These are phyloP conservation scores for Lasiurus borealis DNA, from an alignment of 2,113 vertebrate genomes.

Conservation along the genomic window DNA sequence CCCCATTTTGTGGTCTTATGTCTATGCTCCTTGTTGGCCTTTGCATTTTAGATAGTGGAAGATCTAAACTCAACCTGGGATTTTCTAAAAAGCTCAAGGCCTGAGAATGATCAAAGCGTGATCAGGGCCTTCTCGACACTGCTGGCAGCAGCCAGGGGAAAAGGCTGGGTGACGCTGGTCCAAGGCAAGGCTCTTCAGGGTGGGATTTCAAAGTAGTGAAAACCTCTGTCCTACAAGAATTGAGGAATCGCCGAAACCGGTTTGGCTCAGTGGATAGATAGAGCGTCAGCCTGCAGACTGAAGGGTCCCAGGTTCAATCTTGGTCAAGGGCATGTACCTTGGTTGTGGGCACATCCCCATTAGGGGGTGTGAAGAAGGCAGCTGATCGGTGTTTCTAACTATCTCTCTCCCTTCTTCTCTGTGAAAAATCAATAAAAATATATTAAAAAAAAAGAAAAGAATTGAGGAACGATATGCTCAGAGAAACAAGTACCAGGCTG, in stretches of 20 bases:
- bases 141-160: background rate
- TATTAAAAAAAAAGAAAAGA: too few relatives aligned
- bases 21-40: background rate
- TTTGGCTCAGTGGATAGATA: too few relatives aligned
- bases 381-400: too few relatives aligned
- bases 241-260: background rate
- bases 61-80: background rate
- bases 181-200: background rate
- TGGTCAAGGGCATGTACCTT: too few relatives aligned
- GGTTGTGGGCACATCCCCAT: too few relatives aligned
- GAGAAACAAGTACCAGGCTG: background rate
- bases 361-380: too few relatives aligned
- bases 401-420: too few relatives aligned
- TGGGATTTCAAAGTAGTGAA: background rate
- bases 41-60: background rate
- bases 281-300: too few relatives aligned
- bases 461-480: too few relatives aligned
- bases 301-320: too few relatives aligned
- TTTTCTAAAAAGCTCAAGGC: background rate
- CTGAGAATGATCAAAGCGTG: fast-evolving
- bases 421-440: too few relatives aligned
- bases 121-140: too few relatives aligned
- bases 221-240: background rate
- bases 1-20: background rate
- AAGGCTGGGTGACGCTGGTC: background rate